Evolutionary conservation across 2,888 invertebrate genomes (phyloP), one percentile per base, ranked within the genome.

Genomic region (Ametastegia equiseti): DNA sequence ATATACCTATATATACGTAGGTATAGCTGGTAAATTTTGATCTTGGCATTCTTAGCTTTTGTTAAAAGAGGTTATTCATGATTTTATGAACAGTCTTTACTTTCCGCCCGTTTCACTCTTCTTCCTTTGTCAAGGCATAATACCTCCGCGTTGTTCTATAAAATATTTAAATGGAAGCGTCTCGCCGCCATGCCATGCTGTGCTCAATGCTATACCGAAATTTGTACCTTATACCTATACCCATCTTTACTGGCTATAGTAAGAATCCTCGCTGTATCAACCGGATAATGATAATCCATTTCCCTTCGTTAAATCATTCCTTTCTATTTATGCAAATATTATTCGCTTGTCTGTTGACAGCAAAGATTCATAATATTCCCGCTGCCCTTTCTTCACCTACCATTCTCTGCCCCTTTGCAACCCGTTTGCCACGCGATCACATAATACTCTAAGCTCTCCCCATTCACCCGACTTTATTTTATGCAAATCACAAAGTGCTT

Each of bases 291-390:
- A 75, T 50, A 75, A 50, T 54, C 54, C 36, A 50, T 50, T 54
- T 33, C 19, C 54, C 33, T 75, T 36, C 33, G 50, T 36, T 50
- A 54, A 75, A 54, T 54, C 54, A 50, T 75, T 75, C 75, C 75
- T 75, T 75, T 75, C 33, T 75, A 54, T 75, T 54, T 75, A 75
- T 75, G 75, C 54, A 78, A 57, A 78, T 78, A 60, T 42, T 60
- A 78, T 78, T 60, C 78, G 39, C 42, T 78, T 60, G 42, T 27
- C 60, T 15, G 78, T 42, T 78, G 60, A 78, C 78, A 78, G 78
- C 60, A 60, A 54, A 60, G 78, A 78, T 78, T 78, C 78, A 78
- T 78, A 78, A 78, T 78, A 78, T 75, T 71, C 19, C 54, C 19
- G 54, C 54, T 57, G 19, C 54, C 54, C 75, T 75, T 54, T 13